phyloP scores from a whole-genome alignment of 2,888 invertebrate genomes.

The Ptychoptera albimana region DNA sequence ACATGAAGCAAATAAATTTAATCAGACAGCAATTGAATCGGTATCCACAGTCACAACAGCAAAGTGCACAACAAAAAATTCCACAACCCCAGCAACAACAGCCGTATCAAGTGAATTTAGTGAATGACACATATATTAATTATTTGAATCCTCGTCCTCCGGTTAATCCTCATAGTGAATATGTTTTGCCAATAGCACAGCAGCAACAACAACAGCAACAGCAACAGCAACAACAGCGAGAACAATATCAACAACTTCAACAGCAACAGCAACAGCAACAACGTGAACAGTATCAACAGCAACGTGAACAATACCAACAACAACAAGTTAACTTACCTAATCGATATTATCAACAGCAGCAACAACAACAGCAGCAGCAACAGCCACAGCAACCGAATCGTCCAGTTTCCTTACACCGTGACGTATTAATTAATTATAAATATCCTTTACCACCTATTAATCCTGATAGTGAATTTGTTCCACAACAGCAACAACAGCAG shows the following conservation, averaged over 20 bases:
- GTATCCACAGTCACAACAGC: conserved; percentile 10
- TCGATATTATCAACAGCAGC: conserved; percentile 31
- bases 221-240: conserved; percentile 58
- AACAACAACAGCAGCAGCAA: conserved; percentile 39
- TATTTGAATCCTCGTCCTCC: conserved; percentile 48
- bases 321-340: conserved; percentile 33
- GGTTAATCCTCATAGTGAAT: conserved; percentile 53
- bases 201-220: conserved; percentile 21
- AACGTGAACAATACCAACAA: conserved; percentile 47
- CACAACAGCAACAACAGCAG: conserved; percentile 10
- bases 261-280: conserved; percentile 35
- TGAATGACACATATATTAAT: conserved; percentile 51
- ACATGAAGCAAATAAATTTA: conserved; percentile 14
- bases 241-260: conserved; percentile 43
- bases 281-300: conserved; percentile 29
- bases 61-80: too few relatives aligned
- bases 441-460: conserved; percentile 49
- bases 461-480: conserved; percentile 44
- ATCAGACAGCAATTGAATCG: conserved; percentile 14
- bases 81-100: conserved; percentile 8
- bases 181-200: conserved; percentile 14
- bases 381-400: conserved; percentile 34
- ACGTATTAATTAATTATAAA: conserved; percentile 53
- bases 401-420: conserved; percentile 40
- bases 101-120: conserved; percentile 42